A percentile compares a stretch with the other conserved stretches of the same genome.
These are phyloP conservation scores for Cranoglanis bouderius DNA, from an alignment of 2,113 vertebrate species.

Conservation along the genomic window DNA sequence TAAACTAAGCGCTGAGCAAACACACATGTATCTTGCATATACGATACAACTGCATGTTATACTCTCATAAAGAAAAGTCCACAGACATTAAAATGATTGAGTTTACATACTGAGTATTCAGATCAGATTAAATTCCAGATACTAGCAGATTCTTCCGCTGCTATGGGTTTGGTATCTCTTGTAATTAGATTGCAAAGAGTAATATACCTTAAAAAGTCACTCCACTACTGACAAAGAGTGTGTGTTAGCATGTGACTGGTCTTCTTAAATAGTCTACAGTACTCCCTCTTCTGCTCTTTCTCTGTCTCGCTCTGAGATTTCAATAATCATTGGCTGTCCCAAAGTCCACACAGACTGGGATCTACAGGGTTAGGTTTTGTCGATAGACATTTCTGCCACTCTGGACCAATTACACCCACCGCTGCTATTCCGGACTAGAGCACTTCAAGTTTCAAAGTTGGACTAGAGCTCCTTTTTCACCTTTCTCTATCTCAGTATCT, in stretches of 20 bases:
- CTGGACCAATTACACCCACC: conserved; percentile 27
- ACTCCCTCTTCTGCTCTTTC: neutral
- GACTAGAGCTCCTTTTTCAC: neutral
- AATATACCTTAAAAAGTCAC: neutral
- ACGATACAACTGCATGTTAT: neutral
- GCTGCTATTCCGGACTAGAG: conserved; percentile 24
- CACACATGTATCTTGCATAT: neutral
- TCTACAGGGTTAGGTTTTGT: neutral
- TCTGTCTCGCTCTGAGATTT: conserved; percentile 6
- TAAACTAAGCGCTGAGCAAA: neutral
- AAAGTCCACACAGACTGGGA: neutral
- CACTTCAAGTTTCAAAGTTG: neutral
- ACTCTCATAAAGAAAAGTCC: neutral
- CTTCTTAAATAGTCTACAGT: neutral
- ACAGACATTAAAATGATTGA: neutral
- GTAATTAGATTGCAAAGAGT: neutral
- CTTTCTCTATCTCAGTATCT: neutral
- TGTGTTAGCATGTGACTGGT: no score
- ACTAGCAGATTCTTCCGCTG: neutral
- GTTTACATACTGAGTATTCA: neutral
- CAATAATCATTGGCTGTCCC: conserved; percentile 6
- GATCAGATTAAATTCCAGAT: neutral
- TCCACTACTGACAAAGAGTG: neutral
- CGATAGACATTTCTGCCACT: conserved; percentile 20
- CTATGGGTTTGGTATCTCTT: neutral